Percentiles rank a stretch among this genome's conserved stretches.
Evolutionary conservation across 35 echinoderm and acorn worm species (phyloP).

Genomic region (Lytechinus variegatus): DNA sequence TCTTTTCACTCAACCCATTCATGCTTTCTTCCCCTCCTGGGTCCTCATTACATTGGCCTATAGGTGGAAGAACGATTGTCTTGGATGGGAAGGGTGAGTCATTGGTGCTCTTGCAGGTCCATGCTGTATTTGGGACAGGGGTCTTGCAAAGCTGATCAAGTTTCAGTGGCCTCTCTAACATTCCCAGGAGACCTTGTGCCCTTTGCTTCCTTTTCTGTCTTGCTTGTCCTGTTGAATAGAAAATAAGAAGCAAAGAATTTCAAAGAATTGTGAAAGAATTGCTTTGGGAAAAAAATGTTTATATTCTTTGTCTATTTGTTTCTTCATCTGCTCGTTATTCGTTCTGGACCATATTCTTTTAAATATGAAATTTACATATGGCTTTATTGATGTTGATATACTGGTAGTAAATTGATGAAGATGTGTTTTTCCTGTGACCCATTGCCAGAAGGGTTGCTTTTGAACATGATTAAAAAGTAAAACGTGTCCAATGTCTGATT

Average conservation of each 20-base stretch:
- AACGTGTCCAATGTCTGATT: too few relatives aligned
- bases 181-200: not conserved
- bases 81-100: not conserved
- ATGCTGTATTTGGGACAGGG: not conserved
- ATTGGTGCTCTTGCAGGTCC: not conserved
- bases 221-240: not conserved
- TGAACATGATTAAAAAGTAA: too few relatives aligned
- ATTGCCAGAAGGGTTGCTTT: too few relatives aligned
- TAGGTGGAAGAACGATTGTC: not conserved
- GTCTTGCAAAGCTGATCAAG: constrained; percentile 40
- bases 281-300: not conserved
- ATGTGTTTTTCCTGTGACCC: too few relatives aligned
- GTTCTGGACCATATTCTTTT: too few relatives aligned
- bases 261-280: not conserved
- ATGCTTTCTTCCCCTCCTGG: too few relatives aligned
- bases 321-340: too few relatives aligned
- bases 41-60: not conserved
- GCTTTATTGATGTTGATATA: too few relatives aligned
- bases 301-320: not conserved
- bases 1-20: not conserved
- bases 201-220: not conserved
- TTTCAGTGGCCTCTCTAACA: constrained; percentile 21
- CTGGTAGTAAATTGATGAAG: too few relatives aligned
- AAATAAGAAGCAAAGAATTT: not conserved
- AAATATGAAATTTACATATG: too few relatives aligned